These are phyloP conservation scores for Poeciliopsis infans DNA, from an alignment of 2,797 vertebrate species.

Conservation along the genomic window DNA sequence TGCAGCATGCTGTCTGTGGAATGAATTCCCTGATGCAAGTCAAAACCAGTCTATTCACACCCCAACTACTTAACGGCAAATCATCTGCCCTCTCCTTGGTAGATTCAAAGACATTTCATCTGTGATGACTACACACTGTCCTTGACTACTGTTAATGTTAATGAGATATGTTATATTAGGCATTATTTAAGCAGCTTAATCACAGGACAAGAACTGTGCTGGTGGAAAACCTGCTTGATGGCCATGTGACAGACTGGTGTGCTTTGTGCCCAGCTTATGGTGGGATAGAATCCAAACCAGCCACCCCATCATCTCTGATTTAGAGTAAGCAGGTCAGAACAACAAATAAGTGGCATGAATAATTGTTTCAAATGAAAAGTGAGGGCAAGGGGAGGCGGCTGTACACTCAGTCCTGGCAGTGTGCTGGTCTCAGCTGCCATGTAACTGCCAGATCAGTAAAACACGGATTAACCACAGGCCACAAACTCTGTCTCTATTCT, in stretches of 20 bases:
- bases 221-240: slow-evolving; percentile 49
- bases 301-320: slow-evolving; percentile 57
- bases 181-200: slow-evolving; percentile 63
- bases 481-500: slow-evolving; percentile 43
- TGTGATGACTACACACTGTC: slow-evolving; percentile 58
- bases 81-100: slow-evolving; percentile 55
- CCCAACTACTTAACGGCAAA: slow-evolving; percentile 64
- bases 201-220: slow-evolving; percentile 42
- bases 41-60: slow-evolving; percentile 54
- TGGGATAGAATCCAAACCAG: slow-evolving; percentile 45
- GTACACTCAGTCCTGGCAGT: slow-evolving; percentile 41
- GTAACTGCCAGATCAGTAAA: slow-evolving; percentile 62
- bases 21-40: slow-evolving; percentile 72
- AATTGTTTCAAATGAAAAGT: slow-evolving; percentile 62
- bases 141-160: slow-evolving; percentile 75
- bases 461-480: slow-evolving; percentile 61
- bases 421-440: slow-evolving; percentile 51
- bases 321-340: slow-evolving; percentile 59
- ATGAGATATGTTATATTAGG: slow-evolving; percentile 64
- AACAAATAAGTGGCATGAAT: slow-evolving; percentile 59
- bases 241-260: slow-evolving; percentile 51
- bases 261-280: slow-evolving; percentile 56
- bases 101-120: slow-evolving; percentile 55
- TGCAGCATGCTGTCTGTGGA: slow-evolving; percentile 64
- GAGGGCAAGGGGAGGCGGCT: slow-evolving; percentile 40